Evolutionary conservation across 2,113 vertebrate genomes (phyloP), one percentile per base, ranked within the genome.

Genomic region (Coracopsis vasa): DNA sequence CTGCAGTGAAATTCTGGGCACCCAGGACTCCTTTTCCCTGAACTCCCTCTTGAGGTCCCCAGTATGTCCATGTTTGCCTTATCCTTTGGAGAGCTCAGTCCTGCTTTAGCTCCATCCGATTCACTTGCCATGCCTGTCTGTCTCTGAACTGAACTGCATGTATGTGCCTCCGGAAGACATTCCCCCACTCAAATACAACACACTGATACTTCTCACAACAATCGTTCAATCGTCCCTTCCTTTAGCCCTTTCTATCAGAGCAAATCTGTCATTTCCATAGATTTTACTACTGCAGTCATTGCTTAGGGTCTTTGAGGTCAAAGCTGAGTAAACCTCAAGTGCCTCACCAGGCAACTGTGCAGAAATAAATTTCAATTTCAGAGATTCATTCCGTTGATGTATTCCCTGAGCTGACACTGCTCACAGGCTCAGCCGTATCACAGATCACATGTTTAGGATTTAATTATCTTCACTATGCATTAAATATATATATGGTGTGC

Each of bases 311-410:
- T 85, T 58, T 62, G 61, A 91, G 90, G 62, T 96, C 69, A 89
- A 83, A 88, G 42, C 37, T 72, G 61, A 84, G 48, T 53, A 89
- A 93, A 92, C 41, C 53, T 94, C 24, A 67, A 91, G 20, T 37
- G 54, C n/a, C 45, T 42, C 7, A 1, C 54, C 35, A 48, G 15
- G 67, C 28, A 93, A 86, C 29, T 69, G 28, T 66, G 35, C 37
- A 83, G 86, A 94, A 94, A 94, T 86, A 91, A 74, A 88, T 54
- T 79, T 92, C 56, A 70, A 11, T 94, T 90, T 67, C 67, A 58
- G 92, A 81, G 58, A 89, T 89, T 75, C 17, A 58, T 82, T 82
- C 66, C 3, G 18, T 28, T 50, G 37, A 74, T 89, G 92, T 90
- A 82, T 53, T 71, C 62, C n/a, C 41, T 88, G 42, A 88, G 25